Evolutionary conservation across 2,888 invertebrate genomes (phyloP).

Genomic region (Ceratothoa steindachneri): DNA sequence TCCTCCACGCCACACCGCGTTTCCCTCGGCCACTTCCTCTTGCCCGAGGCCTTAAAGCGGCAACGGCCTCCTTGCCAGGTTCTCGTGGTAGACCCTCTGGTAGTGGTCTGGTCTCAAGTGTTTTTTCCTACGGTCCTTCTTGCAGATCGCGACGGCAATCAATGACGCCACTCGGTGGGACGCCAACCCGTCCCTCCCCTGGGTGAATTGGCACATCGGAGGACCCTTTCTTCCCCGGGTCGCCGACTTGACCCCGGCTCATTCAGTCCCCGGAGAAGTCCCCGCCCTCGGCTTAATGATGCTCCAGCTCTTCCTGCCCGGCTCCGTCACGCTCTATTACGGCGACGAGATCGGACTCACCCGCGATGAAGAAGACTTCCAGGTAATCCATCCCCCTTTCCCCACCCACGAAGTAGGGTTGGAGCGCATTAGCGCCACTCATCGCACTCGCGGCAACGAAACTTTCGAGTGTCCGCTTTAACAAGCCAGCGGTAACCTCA

Average conservation of each 20-base stretch:
- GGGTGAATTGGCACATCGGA: constrained; percentile 64
- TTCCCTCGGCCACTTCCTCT: too few species aligned
- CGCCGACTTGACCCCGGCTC: not conserved
- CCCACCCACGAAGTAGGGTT: too few species aligned
- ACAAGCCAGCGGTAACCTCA: too few species aligned
- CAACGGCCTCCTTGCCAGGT: too few species aligned
- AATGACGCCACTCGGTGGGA: constrained; percentile 25
- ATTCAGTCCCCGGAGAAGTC: constrained; percentile 57
- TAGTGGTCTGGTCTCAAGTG: too few species aligned
- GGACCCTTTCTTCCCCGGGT: constrained; percentile 30
- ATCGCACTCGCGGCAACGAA: too few species aligned
- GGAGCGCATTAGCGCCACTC: too few species aligned
- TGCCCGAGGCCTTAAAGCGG: too few species aligned
- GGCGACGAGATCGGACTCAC: constrained; percentile 79
- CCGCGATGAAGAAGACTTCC: not conserved
- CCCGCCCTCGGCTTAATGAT: constrained; percentile 66
- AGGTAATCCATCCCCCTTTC: not conserved
- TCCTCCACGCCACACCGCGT: too few species aligned
- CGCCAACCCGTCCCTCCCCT: constrained; percentile 57
- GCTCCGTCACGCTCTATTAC: constrained; percentile 80
- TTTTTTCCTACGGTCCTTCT: too few species aligned
- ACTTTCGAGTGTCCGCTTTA: too few species aligned
- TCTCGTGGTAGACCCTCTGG: too few species aligned
- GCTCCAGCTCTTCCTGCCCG: constrained; percentile 77
- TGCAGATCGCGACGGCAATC: not conserved